Conservation (phyloP, 30 jellyfish, hydroid and myxozoan species). For the Aurelia sp. region DNA sequence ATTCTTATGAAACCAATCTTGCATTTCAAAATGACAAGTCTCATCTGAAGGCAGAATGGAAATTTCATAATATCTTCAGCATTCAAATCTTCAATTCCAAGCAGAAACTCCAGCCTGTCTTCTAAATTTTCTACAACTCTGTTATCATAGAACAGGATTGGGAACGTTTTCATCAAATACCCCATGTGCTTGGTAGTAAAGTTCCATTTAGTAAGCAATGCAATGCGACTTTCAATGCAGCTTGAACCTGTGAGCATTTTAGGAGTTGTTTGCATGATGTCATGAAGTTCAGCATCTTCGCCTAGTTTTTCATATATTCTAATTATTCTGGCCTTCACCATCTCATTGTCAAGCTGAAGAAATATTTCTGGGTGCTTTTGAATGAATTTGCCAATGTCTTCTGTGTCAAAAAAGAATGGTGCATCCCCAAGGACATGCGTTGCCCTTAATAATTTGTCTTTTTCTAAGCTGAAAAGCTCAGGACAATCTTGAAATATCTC, state of each 20-base stretch:
- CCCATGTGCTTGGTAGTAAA: constrained; percentile 30
- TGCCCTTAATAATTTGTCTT: constrained; percentile 1
- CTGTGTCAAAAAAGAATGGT: constrained; percentile 64
- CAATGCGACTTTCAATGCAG: constrained; percentile 33
- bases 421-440: constrained; percentile 35
- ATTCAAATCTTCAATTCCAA: constrained; percentile 14
- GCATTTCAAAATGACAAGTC: constrained; percentile 46
- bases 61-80: constrained; percentile 55
- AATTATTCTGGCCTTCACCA: constrained; percentile 14
- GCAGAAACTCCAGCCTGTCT: constrained; percentile 46
- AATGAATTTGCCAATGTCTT: constrained; percentile 31
- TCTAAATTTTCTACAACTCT: constrained; percentile 63
- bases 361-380: constrained; percentile 50
- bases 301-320: constrained; percentile 16
- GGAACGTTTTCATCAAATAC: constrained; percentile 43
- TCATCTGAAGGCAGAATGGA: constrained; percentile 57
- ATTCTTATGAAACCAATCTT: constrained; percentile 53
- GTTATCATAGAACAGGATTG: constrained; percentile 47
- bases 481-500: constrained; percentile 39
- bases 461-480: constrained; percentile 23
- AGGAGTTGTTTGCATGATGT: constrained; percentile 51
- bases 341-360: constrained; percentile 32
- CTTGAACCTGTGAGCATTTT: constrained; percentile 31
- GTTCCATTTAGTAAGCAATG: constrained; percentile 34
- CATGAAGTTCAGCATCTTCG: constrained; percentile 42